Evolutionary conservation across 2,113 vertebrate genomes (phyloP), one percentile per base, ranked within the genome.

Genomic region (Grammomys surdaster): DNA sequence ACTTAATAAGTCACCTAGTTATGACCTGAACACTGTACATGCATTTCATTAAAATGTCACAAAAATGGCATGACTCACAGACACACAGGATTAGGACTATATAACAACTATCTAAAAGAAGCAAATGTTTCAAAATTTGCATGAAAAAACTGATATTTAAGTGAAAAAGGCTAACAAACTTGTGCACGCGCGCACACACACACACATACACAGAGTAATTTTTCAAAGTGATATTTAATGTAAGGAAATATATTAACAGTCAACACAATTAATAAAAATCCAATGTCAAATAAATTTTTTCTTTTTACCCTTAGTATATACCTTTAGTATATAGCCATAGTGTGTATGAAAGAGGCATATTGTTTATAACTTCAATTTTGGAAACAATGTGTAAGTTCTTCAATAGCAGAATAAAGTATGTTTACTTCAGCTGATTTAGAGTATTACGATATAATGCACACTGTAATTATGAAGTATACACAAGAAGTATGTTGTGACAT

Each of bases 121-220:
- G 3, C 92, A 63, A 60, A 94, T 40, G 48, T 46, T 46, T 77
- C 93, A 92, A 93, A 46, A 56, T n/a, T 72, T 86, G 36, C 22
- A 92, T 95, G 33, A 48, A 82, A 92, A 97, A 95, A 69, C 7
- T 58, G 33, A 1, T 94, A 82, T 2, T 89, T 33, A 97, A 95
- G 63, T 70, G n/a, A 56, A 95, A 96, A 91, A 94, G 56, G 28
- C 40, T 33, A 81, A 58, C 48, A 81, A 56, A 81, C 33, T 80
- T 85, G n/a, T 16, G 69, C 69, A 17, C 26, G 22, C n/a, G n/a
- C n/a, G n/a, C 6, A 46, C 4, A n/a, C 58, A 28, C 22, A 17
- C 2, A 16, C 5, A 40, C 56, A 82, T 11, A 60, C 51, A 56
- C 33, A 81, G 7, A 77, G 75, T 81, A 81, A 56, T 20, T 81